Conservation (phyloP, 2,888 invertebrate genomes). For the Lycaena phlaeas region DNA sequence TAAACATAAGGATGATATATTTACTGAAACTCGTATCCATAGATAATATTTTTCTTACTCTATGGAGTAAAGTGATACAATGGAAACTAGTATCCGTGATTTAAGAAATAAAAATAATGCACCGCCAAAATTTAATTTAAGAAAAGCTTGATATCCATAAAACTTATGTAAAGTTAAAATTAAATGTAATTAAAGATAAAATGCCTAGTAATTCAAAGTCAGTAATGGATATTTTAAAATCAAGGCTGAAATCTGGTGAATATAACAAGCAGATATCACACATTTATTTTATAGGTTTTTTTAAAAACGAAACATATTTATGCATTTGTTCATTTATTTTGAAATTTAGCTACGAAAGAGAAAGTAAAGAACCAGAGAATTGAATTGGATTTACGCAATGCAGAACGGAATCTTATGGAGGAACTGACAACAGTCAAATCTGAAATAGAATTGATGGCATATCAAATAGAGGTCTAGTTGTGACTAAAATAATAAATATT, state of each 20-base stretch:
- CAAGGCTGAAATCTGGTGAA: constrained; percentile 22
- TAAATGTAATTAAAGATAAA: neutral
- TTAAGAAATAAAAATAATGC: too few relatives aligned
- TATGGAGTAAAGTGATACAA: too few relatives aligned
- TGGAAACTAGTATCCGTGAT: too few relatives aligned
- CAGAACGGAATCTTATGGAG: constrained; percentile 32
- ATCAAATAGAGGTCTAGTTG: constrained; percentile 45
- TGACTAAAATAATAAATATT: constrained; percentile 3
- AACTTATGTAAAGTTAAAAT: neutral
- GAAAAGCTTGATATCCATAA: too few relatives aligned
- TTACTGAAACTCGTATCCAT: too few relatives aligned
- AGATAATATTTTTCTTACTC: too few relatives aligned
- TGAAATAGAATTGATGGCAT: constrained; percentile 33
- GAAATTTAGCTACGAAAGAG: constrained; percentile 29
- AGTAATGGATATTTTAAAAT: constrained; percentile 15
- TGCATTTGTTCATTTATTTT: neutral
- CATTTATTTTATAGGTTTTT: constrained; percentile 3
- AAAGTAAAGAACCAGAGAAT: constrained; percentile 33
- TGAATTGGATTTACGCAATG: constrained; percentile 30
- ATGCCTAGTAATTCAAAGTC: neutral
- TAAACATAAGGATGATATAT: too few relatives aligned
- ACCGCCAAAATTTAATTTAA: too few relatives aligned
- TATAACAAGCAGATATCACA: constrained; percentile 7
- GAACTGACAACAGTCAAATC: constrained; percentile 31
- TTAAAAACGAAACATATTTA: neutral